These are phyloP conservation scores for Bemisia tabaci DNA, from an alignment of 1,140 invertebrate genomes.

Conservation along the genomic window DNA sequence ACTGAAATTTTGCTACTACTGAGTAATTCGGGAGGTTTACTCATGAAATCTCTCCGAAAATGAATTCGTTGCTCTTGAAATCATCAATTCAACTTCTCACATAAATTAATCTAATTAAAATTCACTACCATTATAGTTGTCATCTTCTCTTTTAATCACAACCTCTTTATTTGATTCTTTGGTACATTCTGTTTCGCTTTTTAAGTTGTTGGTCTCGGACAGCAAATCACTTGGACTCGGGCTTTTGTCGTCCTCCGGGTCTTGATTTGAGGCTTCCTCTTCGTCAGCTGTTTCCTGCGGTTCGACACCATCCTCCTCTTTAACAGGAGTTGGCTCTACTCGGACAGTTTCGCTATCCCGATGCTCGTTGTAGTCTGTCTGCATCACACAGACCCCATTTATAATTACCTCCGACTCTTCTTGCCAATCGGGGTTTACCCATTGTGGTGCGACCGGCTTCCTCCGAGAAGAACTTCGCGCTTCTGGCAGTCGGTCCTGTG, in stretches of 20 bases:
- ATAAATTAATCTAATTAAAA: background rate
- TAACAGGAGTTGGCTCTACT: conserved; percentile 52
- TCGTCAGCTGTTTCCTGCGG: background rate
- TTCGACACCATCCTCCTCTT: conserved; percentile 36
- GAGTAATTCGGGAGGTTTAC: no score
- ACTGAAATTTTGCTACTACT: no score
- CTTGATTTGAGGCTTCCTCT: background rate
- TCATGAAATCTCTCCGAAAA: no score
- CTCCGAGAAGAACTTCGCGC: conserved; percentile 39
- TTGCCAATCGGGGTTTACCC: conserved; percentile 90
- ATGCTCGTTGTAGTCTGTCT: conserved; percentile 49
- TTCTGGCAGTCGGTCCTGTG: conserved; percentile 34
- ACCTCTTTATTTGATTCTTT: background rate
- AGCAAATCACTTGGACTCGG: background rate
- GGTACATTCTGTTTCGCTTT: background rate
- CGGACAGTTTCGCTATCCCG: conserved; percentile 51
- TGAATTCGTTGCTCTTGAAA: no score
- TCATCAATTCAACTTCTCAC: background rate
- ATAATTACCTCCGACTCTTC: conserved; percentile 71
- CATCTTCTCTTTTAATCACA: background rate
- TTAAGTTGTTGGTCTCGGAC: background rate
- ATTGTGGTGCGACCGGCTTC: conserved; percentile 90
- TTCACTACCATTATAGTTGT: background rate
- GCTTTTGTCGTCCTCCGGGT: background rate
- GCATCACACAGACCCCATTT: conserved; percentile 83